These are phyloP conservation scores for Drosophila mauritiana DNA, from an alignment of 1,140 invertebrate genomes.

Conservation along the genomic window DNA sequence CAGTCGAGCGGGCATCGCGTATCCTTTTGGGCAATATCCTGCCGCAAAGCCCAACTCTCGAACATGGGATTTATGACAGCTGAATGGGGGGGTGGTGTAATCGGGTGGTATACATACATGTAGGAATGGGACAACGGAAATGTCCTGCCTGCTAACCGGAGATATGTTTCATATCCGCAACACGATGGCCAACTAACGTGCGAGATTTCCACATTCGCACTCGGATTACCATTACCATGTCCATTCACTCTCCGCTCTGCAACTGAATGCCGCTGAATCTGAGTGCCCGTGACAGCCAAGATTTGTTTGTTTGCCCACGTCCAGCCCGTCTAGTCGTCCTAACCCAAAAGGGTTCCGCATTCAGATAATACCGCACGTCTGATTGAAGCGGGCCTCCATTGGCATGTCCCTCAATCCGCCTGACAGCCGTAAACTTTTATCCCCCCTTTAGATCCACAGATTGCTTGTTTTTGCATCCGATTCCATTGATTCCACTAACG, in stretches of 20 bases:
- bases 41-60: conserved; percentile 55
- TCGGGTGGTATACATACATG: not conserved
- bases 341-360: conserved; percentile 50
- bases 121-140: conserved; percentile 59
- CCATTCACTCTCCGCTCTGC: conserved; percentile 37
- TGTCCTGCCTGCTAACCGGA: conserved; percentile 84
- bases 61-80: conserved; percentile 79
- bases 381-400: conserved; percentile 59
- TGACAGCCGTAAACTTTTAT: conserved; percentile 49
- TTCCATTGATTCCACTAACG: not conserved
- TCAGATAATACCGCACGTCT: conserved; percentile 31
- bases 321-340: conserved; percentile 10
- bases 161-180: conserved; percentile 84
- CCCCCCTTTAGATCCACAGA: not conserved
- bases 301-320: conserved; percentile 61
- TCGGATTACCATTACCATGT: conserved; percentile 10
- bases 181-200: conserved; percentile 53
- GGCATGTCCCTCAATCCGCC: conserved; percentile 47
- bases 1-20: conserved; percentile 57
- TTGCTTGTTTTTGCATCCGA: not conserved
- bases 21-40: conserved; percentile 80
- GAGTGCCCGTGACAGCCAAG: conserved; percentile 65
- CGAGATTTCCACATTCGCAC: conserved; percentile 28
- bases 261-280: conserved; percentile 57
- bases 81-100: conserved; percentile 22